A percentile compares a stretch with the other conserved stretches of the same genome.
Evolutionary conservation across 2,888 invertebrate species (phyloP).

Genomic region (Amphipoea oculea): DNA sequence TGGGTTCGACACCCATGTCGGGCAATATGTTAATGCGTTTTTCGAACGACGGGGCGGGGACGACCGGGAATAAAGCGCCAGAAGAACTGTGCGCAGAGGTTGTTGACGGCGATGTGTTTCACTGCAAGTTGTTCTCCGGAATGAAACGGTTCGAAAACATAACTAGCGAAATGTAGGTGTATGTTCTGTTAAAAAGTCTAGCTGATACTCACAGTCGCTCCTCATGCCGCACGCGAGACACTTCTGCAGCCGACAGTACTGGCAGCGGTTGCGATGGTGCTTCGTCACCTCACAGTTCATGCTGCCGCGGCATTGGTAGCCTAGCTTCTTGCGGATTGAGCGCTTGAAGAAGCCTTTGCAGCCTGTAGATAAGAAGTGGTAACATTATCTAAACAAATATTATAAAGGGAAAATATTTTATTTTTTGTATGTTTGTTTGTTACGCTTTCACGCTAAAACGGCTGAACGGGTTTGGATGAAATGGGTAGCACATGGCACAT

Average conservation of each 20-base stretch:
- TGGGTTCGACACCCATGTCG: no score
- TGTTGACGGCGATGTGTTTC: conserved; percentile 97
- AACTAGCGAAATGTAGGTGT: no score
- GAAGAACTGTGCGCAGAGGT: conserved; percentile 95
- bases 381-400: not conserved
- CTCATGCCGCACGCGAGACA: conserved; percentile 99
- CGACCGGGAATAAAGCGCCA: no score
- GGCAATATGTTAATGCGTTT: no score
- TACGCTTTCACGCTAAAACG: not conserved
- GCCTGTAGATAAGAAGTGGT: conserved; percentile 85
- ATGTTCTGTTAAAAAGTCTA: conserved; percentile 13
- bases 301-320: conserved; percentile 98
- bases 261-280: conserved; percentile 99
- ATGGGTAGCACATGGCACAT: no score
- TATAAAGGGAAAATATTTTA: no score
- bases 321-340: conserved; percentile 98
- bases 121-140: no score
- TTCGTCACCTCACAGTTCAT: conserved; percentile 99
- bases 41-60: no score
- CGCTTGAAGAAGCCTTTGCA: conserved; percentile 99
- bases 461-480: not conserved
- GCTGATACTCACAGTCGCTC: conserved; percentile 97
- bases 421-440: no score
- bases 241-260: conserved; percentile 99
- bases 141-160: no score